These are phyloP conservation scores for Corydoras sp. DNA, from an alignment of 2,113 vertebrate species.

Conservation along the genomic window DNA sequence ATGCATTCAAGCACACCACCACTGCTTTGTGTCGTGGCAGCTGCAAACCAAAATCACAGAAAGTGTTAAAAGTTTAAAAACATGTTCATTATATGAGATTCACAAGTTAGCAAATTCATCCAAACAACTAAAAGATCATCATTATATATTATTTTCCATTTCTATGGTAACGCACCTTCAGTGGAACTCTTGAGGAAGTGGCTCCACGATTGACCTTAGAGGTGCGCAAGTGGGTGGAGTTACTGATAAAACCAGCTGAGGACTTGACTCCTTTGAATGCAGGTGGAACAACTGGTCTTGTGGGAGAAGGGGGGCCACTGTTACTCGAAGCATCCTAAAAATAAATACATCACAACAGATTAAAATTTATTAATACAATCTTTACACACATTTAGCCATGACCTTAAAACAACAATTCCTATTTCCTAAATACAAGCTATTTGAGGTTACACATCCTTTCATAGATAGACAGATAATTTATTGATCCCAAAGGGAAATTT, in stretches of 20 bases:
- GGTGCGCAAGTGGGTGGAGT: constrained; percentile 65
- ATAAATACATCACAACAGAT: neutral
- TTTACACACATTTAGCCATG: too few relatives aligned
- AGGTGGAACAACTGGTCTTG: constrained; percentile 52
- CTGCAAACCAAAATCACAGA: constrained; percentile 1
- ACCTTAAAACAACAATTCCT: too few relatives aligned
- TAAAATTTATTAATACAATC: neutral
- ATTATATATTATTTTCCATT: neutral
- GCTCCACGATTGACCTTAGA: constrained; percentile 76
- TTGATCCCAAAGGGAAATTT: too few relatives aligned
- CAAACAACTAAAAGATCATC: neutral
- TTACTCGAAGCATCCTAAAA: constrained; percentile 72
- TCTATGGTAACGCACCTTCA: constrained; percentile 56
- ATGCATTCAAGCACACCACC: constrained; percentile 87
- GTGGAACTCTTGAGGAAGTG: constrained; percentile 62
- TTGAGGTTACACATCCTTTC: too few relatives aligned
- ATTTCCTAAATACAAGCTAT: neutral
- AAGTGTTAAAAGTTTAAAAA: neutral
- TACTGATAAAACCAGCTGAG: constrained; percentile 78
- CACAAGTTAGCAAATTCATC: neutral
- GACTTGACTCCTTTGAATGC: constrained; percentile 73
- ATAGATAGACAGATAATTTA: too few relatives aligned
- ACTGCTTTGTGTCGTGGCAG: constrained; percentile 80
- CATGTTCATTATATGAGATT: too few relatives aligned
- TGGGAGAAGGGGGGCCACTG: constrained; percentile 76